A percentile compares a stretch with the other conserved stretches of the same genome.
phyloP scores from a whole-genome alignment of 2,113 vertebrate species.

The Circaetus cinerascens region DNA sequence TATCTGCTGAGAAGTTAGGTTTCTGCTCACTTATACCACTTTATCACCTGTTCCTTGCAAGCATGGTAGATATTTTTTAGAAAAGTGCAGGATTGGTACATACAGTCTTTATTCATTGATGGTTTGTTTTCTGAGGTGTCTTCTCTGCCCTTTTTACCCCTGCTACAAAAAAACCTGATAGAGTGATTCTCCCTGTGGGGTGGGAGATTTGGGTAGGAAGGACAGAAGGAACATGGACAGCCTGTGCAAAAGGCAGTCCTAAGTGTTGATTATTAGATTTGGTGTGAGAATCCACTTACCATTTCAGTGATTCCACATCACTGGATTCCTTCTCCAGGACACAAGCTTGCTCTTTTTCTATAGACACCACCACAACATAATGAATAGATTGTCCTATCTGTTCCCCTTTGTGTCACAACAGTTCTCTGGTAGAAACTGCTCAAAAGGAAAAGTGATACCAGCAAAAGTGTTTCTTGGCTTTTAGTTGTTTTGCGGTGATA shows the following conservation, averaged over 20 bases:
- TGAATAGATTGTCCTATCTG: neutral
- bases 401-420: neutral
- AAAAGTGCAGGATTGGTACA: neutral
- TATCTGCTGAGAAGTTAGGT: neutral
- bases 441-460: neutral
- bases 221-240: neutral
- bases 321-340: neutral
- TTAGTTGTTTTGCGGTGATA: neutral
- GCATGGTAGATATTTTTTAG: neutral
- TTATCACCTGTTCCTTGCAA: neutral
- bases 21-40: neutral
- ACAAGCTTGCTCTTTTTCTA: neutral
- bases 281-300: neutral
- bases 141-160: neutral
- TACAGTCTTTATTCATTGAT: rapidly evolving
- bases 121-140: neutral
- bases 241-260: neutral
- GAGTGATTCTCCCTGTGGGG: neutral
- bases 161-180: neutral
- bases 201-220: neutral
- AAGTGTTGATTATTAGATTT: neutral
- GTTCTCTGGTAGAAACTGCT: neutral
- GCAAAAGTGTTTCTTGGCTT: neutral
- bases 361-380: neutral
- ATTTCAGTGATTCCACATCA: neutral